Percentiles rank a stretch among this genome's conserved stretches.
Evolutionary conservation across 2,888 invertebrate species (phyloP).

Genomic region (Podabrus alpinus): DNA sequence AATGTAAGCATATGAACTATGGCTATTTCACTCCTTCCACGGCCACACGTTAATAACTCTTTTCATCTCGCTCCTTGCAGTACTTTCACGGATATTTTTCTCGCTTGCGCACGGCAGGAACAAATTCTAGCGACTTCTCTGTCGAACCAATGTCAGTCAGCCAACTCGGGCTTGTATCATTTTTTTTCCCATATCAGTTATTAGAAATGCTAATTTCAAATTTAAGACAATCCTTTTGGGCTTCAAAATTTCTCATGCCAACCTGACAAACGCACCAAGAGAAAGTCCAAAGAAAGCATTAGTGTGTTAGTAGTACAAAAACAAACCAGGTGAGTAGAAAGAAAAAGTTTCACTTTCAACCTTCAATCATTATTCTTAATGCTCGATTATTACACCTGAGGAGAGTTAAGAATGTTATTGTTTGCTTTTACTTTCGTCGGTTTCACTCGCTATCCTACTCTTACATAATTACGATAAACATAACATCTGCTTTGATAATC

Average conservation of each 20-base stretch:
- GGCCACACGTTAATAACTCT: slow-evolving; percentile 19
- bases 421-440: slow-evolving; percentile 21
- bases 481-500: neutral
- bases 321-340: slow-evolving; percentile 8
- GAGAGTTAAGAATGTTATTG: slow-evolving; percentile 11
- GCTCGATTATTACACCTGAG: neutral
- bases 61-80: slow-evolving; percentile 9
- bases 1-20: slow-evolving; percentile 30
- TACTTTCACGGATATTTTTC: neutral
- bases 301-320: slow-evolving; percentile 27
- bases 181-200: too few relatives aligned
- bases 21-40: slow-evolving; percentile 28
- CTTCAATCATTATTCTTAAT: slow-evolving; percentile 16
- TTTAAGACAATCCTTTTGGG: neutral
- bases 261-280: neutral
- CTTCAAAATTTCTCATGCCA: slow-evolving; percentile 4
- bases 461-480: neutral
- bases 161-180: neutral
- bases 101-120: neutral
- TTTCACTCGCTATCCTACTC: neutral
- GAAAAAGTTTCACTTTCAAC: slow-evolving; percentile 30
- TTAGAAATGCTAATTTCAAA: neutral
- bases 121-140: slow-evolving; percentile 23
- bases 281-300: slow-evolving; percentile 18
- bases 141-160: slow-evolving; percentile 24